These are phyloP conservation scores for Catostylus mosaicus DNA, from an alignment of 30 jellyfish, hydroid and myxozoan species.

Conservation along the genomic window DNA sequence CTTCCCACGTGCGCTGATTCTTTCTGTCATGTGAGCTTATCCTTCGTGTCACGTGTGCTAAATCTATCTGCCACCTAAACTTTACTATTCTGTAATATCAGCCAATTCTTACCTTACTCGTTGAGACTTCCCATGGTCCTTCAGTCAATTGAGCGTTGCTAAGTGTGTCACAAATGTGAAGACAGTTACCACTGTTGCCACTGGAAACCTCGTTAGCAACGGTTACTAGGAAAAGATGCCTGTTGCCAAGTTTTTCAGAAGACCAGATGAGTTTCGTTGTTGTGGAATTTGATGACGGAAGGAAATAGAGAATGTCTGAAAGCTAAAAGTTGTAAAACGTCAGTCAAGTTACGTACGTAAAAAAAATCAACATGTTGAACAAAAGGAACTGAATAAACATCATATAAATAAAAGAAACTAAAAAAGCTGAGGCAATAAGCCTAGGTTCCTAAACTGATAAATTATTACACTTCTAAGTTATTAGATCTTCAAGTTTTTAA, in stretches of 20 bases:
- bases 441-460: too few relatives aligned
- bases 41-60: too few relatives aligned
- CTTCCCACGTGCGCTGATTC: not conserved
- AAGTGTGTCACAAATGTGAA: constrained; percentile 57
- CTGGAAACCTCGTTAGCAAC: constrained; percentile 62
- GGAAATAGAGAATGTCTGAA: constrained; percentile 77
- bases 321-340: constrained; percentile 63
- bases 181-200: constrained; percentile 26
- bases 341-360: too few relatives aligned
- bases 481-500: too few relatives aligned
- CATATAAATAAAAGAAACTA: too few relatives aligned
- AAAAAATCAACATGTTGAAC: too few relatives aligned
- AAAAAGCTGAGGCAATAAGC: too few relatives aligned
- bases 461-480: too few relatives aligned
- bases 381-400: too few relatives aligned
- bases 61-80: too few relatives aligned
- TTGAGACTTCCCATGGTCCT: constrained; percentile 87
- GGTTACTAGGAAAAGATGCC: constrained; percentile 69
- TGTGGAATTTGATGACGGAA: constrained; percentile 58
- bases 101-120: constrained; percentile 58
- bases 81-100: not conserved
- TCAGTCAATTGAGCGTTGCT: constrained; percentile 76
- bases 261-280: constrained; percentile 75
- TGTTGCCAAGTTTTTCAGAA: constrained; percentile 79
- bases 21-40: not conserved